These are phyloP conservation scores for Lucilia cuprina DNA, from an alignment of 1,140 invertebrate genomes.

Conservation along the genomic window DNA sequence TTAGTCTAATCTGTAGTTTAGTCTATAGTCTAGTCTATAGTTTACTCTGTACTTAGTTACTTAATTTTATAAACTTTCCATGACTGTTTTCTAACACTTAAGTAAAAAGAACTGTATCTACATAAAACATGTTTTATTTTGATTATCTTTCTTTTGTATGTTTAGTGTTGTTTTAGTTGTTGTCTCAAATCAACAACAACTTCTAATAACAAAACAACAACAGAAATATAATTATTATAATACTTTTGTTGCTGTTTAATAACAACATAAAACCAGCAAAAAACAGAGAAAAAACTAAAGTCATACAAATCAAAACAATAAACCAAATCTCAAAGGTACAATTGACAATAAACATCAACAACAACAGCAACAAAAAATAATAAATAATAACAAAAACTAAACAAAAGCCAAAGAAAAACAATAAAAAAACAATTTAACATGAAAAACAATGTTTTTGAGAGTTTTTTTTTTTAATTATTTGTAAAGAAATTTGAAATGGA, in stretches of 20 bases:
- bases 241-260: not conserved
- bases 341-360: conserved; percentile 20
- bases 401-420: not conserved
- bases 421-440: not conserved
- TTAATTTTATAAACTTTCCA: too few relatives aligned
- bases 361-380: not conserved
- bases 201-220: not conserved
- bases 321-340: conserved; percentile 31
- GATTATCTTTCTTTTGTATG: not conserved
- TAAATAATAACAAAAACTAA: not conserved
- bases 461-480: too few relatives aligned
- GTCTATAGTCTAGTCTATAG: too few relatives aligned
- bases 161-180: not conserved
- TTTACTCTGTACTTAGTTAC: too few relatives aligned
- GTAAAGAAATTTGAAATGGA: too few relatives aligned
- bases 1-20: too few relatives aligned
- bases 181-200: not conserved
- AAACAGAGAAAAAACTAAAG: not conserved
- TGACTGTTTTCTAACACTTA: too few relatives aligned
- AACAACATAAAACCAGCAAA: not conserved
- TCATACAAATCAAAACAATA: conserved; percentile 31
- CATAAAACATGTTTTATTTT: not conserved
- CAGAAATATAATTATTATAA: not conserved
- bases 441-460: not conserved
- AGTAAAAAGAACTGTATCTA: not conserved